A percentile compares a stretch with the other conserved stretches of the same genome.
Conservation (phyloP, 1,140 invertebrate species). For the Bombus affinis region DNA sequence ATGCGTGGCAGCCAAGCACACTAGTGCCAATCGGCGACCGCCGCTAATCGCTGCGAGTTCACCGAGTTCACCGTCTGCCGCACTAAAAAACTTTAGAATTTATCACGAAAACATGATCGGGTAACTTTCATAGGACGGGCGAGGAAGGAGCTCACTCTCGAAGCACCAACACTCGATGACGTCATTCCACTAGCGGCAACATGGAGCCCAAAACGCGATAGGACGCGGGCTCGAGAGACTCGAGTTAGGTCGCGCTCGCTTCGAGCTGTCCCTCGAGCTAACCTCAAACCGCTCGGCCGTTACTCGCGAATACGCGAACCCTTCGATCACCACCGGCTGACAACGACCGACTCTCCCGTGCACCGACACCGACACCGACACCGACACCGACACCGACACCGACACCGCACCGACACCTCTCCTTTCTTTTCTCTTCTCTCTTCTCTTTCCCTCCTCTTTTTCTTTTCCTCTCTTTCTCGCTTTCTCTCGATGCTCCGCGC, state of each 20-base stretch:
- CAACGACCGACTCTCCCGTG: constrained; percentile 2
- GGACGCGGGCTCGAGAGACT: constrained; percentile 39
- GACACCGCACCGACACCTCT: neutral
- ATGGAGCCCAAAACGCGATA: constrained; percentile 59
- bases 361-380: neutral
- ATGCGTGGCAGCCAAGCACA: constrained; percentile 32
- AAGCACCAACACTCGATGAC: constrained; percentile 74
- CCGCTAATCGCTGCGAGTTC: constrained; percentile 34
- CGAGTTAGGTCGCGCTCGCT: constrained; percentile 18
- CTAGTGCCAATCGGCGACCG: neutral
- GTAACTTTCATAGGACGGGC: constrained; percentile 56
- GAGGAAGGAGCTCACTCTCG: constrained; percentile 56
- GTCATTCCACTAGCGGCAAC: constrained; percentile 68
- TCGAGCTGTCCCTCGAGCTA: constrained; percentile 38
- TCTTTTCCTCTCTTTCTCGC: neutral
- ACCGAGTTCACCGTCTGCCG: constrained; percentile 48
- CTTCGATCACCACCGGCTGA: constrained; percentile 8
- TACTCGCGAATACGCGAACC: neutral
- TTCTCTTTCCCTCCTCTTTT: neutral
- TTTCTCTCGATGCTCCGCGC: neutral
- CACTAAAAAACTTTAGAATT: constrained; percentile 63
- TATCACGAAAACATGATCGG: constrained; percentile 77
- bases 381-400: neutral
- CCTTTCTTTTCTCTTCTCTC: neutral
- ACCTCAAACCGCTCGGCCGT: constrained; percentile 44